Percentiles rank a stretch among this genome's conserved stretches.
Evolutionary conservation across 1,140 invertebrate genomes (phyloP).

Genomic region (Bombus huntii): DNA sequence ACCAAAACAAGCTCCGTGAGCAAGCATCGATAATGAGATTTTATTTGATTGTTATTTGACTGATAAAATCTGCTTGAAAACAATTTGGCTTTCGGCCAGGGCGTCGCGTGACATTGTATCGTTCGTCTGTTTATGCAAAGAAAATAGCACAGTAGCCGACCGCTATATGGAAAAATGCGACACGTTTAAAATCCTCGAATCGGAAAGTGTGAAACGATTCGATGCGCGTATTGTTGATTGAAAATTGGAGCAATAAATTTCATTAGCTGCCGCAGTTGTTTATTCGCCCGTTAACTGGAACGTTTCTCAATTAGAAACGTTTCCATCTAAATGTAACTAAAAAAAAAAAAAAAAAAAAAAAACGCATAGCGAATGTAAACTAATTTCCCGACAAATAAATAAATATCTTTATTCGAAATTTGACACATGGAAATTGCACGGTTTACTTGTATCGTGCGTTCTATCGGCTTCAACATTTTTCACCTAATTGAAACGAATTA

Average conservation of each 20-base stretch:
- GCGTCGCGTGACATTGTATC: too few relatives aligned
- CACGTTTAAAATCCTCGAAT: neutral
- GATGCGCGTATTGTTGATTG: conserved; percentile 6
- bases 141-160: neutral
- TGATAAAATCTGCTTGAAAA: neutral
- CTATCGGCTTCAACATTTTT: neutral
- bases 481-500: neutral
- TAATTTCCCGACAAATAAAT: neutral
- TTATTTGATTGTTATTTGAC: neutral
- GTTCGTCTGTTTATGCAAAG: neutral
- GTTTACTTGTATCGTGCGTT: neutral
- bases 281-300: neutral
- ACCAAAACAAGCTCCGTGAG: neutral
- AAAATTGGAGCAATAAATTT: conserved; percentile 10
- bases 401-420: neutral
- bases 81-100: neutral
- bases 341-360: neutral
- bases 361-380: neutral
- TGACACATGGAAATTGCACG: neutral
- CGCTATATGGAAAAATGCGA: neutral
- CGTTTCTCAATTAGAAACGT: conserved; percentile 1
- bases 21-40: neutral
- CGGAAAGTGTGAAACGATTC: neutral
- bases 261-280: neutral
- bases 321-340: neutral